Conservation (phyloP, 2,797 vertebrate species). For the Hylomyscus alleni region DNA sequence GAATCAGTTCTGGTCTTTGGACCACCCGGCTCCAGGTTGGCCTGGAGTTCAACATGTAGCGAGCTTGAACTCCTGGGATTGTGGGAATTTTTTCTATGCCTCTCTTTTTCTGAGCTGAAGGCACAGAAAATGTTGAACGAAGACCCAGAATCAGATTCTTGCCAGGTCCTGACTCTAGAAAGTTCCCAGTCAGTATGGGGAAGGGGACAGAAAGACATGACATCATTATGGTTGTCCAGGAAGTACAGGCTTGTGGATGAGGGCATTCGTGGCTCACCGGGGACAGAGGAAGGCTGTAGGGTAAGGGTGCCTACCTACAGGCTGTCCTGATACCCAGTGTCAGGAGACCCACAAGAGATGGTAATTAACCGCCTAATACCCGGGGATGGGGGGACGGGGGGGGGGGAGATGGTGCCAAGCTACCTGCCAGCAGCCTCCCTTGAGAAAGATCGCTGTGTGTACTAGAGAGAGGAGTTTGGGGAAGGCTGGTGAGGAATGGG, state of each 20-base stretch:
- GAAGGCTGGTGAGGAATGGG: background rate
- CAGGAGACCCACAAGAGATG: background rate
- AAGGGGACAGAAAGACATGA: background rate
- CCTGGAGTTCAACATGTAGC: background rate
- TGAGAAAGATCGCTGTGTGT: background rate
- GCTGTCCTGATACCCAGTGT: accelerated
- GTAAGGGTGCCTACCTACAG: accelerated
- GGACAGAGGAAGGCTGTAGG: background rate
- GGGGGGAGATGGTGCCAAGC: background rate
- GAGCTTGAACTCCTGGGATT: background rate
- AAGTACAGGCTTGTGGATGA: accelerated
- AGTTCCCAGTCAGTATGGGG: background rate
- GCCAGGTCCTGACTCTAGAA: background rate
- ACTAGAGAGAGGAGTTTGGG: background rate
- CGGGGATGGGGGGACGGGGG: too few relatives aligned
- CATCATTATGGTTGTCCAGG: background rate
- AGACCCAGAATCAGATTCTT: background rate
- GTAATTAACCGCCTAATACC: background rate
- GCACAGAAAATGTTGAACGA: background rate
- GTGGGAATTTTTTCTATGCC: background rate
- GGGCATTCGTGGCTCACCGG: background rate
- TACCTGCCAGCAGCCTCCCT: background rate
- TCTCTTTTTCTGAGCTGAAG: conserved; percentile 37
- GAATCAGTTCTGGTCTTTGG: too few relatives aligned
- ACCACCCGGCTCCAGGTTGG: background rate